These are phyloP conservation scores for Megalops atlanticus DNA, from an alignment of 2,113 vertebrate species.

Conservation along the genomic window DNA sequence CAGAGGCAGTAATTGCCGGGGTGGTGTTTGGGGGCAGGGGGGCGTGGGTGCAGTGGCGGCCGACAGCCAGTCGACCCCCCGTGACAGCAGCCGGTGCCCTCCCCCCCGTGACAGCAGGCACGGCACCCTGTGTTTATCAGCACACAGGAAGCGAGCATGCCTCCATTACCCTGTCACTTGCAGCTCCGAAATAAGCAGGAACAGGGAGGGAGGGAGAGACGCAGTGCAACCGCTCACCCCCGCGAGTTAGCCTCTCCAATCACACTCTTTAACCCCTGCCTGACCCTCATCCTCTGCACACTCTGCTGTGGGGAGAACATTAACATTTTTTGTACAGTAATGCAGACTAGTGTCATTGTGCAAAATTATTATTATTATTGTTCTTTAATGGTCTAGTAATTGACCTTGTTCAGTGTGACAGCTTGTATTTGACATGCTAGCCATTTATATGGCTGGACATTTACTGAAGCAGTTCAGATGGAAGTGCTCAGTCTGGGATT, in stretches of 20 bases:
- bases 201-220: constrained; percentile 22
- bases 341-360: not conserved
- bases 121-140: constrained; percentile 46
- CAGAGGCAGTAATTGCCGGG: not conserved
- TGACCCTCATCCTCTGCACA: too few relatives aligned
- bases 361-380: not conserved
- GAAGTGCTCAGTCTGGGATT: not conserved
- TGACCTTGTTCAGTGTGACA: too few relatives aligned
- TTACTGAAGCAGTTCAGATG: too few relatives aligned
- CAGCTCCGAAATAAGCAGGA: constrained; percentile 15
- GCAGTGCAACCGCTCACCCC: constrained; percentile 13
- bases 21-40: not conserved
- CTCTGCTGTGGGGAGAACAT: too few relatives aligned
- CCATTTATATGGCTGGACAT: not conserved
- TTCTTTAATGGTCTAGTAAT: too few relatives aligned
- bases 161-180: constrained; percentile 47
- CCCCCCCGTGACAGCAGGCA: not conserved
- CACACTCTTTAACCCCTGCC: too few relatives aligned
- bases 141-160: constrained; percentile 26
- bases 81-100: constrained; percentile 3
- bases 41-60: not conserved
- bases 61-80: not conserved
- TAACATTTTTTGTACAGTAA: not conserved
- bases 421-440: too few relatives aligned
- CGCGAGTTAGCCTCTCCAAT: not conserved